These are phyloP conservation scores for Sciurus vulgaris DNA, from an alignment of 2,797 vertebrate species.

Conservation along the genomic window DNA sequence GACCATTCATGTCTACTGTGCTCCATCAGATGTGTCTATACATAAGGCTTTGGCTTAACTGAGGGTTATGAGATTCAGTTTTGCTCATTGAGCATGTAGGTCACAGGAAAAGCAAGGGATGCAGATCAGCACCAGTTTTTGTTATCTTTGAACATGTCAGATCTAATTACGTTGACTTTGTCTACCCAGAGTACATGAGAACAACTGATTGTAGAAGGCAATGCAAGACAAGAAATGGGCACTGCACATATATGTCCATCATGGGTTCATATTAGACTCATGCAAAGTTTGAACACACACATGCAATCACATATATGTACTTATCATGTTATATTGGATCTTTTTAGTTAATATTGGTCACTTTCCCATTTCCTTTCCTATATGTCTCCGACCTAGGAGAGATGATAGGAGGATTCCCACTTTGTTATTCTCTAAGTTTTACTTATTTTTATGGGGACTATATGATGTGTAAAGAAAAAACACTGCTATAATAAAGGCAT, in stretches of 20 bases:
- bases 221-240: neutral
- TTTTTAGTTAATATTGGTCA: neutral
- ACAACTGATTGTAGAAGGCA: neutral
- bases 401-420: neutral
- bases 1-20: neutral
- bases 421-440: neutral
- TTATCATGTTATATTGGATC: neutral
- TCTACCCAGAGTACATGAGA: neutral
- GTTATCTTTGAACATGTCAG: neutral
- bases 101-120: slow-evolving; percentile 9
- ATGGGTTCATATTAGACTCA: too few species aligned
- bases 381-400: neutral
- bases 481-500: neutral
- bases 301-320: neutral
- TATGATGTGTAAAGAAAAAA: neutral
- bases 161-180: neutral
- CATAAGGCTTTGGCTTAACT: neutral
- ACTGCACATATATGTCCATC: neutral
- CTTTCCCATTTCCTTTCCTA: neutral
- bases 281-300: too few species aligned
- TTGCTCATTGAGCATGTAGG: slow-evolving; percentile 32
- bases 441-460: neutral
- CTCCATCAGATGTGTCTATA: neutral
- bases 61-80: neutral
- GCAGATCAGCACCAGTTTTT: neutral